phyloP scores from a whole-genome alignment of 2,113 vertebrate species.

The Chlorocebus sabaeus region DNA sequence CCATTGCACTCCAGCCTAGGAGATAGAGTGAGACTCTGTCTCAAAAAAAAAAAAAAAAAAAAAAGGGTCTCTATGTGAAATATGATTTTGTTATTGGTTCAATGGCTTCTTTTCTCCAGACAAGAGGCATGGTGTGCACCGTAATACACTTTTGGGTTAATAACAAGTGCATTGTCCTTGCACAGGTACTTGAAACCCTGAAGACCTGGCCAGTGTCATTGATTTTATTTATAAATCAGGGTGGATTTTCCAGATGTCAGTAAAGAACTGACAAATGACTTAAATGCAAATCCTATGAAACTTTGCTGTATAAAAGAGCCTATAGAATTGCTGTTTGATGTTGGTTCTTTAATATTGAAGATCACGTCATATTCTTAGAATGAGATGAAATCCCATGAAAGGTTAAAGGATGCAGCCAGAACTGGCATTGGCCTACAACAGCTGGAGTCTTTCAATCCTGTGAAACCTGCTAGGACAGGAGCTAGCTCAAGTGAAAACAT shows the following conservation, averaged over 20 bases:
- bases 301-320: neutral
- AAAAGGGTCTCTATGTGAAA: neutral
- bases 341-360: neutral
- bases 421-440: neutral
- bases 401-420: neutral
- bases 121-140: neutral
- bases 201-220: neutral
- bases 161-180: neutral
- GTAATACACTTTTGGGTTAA: neutral
- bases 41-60: too few relatives aligned
- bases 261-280: neutral
- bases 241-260: neutral
- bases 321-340: neutral
- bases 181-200: neutral
- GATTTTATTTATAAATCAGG: neutral
- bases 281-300: neutral
- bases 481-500: neutral
- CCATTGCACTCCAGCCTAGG: too few relatives aligned
- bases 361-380: neutral
- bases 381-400: neutral
- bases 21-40: too few relatives aligned
- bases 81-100: neutral
- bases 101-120: neutral
- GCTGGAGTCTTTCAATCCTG: neutral
- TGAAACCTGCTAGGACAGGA: conserved; percentile 54